Percentiles rank a stretch among this genome's conserved stretches.
Conservation (phyloP, 2,113 vertebrate genomes). For the Halichoerus grypus region DNA sequence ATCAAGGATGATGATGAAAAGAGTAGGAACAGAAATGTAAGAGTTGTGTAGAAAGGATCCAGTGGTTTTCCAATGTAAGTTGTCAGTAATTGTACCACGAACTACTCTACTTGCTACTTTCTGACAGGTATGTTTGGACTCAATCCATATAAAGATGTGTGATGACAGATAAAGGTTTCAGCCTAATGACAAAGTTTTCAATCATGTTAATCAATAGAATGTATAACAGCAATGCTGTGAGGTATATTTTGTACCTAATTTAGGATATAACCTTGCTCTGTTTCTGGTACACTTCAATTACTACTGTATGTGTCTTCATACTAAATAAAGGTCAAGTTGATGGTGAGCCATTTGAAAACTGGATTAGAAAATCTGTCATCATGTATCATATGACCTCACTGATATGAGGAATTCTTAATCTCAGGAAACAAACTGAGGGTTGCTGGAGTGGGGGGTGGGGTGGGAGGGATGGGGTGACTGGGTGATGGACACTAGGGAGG, state of each 20-base stretch:
- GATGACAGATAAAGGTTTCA: background rate
- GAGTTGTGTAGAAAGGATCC: background rate
- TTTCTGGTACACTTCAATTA: background rate
- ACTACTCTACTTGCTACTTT: background rate
- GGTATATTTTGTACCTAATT: background rate
- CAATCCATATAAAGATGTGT: background rate
- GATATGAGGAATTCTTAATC: too few species aligned
- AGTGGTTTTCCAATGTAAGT: background rate
- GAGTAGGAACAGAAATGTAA: background rate
- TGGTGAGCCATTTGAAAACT: background rate
- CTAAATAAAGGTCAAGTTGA: background rate
- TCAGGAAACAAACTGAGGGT: too few species aligned
- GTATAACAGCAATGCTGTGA: background rate
- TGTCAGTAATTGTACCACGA: background rate
- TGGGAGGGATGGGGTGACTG: too few species aligned
- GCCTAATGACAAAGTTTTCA: background rate
- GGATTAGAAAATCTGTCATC: background rate
- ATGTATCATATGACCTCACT: background rate
- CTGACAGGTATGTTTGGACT: background rate
- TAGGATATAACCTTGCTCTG: background rate
- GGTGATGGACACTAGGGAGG: too few species aligned
- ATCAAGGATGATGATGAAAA: background rate
- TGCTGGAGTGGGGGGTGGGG: too few species aligned
- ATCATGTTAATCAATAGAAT: background rate
- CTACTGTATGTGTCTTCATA: background rate